Percentiles rank a stretch among this genome's conserved stretches.
phyloP scores from a whole-genome alignment of 2,797 vertebrate genomes.

The Neopelma chrysocephalum region DNA sequence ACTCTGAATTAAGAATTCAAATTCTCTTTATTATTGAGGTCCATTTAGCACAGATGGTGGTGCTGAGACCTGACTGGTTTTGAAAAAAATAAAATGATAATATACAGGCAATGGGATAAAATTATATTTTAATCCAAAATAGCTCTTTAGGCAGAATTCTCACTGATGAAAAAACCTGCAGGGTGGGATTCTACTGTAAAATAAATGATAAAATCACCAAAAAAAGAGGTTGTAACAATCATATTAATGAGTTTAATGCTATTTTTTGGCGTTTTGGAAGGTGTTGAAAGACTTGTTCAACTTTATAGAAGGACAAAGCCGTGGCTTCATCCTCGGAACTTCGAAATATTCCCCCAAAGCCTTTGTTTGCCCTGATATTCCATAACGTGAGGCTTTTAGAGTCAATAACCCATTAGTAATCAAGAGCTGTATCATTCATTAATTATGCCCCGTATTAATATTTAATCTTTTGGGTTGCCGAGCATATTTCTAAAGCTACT shows the following conservation, averaged over 20 bases:
- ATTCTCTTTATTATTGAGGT: neutral
- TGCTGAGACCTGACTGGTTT: neutral
- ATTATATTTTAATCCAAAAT: neutral
- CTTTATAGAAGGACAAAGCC: conserved; percentile 19
- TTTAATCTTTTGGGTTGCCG: conserved; percentile 80
- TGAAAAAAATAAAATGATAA: neutral
- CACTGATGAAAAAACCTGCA: neutral
- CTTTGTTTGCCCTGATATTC: conserved; percentile 80
- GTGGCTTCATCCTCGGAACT: conserved; percentile 62
- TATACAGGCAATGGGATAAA: neutral
- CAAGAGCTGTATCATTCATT: conserved; percentile 84
- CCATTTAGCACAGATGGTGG: neutral
- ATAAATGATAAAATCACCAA: neutral
- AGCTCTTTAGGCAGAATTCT: neutral
- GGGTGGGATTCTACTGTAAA: neutral
- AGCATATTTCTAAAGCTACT: conserved; percentile 81
- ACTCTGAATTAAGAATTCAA: neutral
- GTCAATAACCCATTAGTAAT: conserved; percentile 85
- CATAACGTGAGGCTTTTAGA: conserved; percentile 82
- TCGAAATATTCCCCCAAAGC: conserved; percentile 75
- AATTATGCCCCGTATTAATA: conserved; percentile 83
- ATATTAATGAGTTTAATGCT: neutral
- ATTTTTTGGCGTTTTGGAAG: neutral
- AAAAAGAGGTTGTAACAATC: neutral
- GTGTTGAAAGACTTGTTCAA: neutral